Evolutionary conservation across 2,113 vertebrate genomes (phyloP).

Genomic region (Felis chaus): DNA sequence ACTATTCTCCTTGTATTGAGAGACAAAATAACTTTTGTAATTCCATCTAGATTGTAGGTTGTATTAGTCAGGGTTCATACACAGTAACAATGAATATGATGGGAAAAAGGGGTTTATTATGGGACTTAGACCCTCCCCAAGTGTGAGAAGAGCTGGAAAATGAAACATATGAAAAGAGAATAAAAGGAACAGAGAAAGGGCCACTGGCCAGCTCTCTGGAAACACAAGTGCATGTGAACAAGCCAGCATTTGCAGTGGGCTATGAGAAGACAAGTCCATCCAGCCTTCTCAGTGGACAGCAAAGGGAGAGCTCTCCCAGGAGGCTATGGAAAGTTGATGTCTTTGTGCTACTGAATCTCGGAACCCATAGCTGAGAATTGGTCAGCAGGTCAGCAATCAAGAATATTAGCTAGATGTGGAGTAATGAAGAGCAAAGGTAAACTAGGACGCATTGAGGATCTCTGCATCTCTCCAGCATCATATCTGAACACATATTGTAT

Average conservation of each 20-base stretch:
- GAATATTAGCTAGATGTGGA: not conserved
- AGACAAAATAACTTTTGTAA: not conserved
- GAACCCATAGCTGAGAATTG: not conserved
- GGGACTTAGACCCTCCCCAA: not conserved
- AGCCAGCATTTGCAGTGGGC: not conserved
- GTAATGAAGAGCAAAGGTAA: not conserved
- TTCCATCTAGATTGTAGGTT: not conserved
- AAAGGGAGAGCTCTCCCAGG: not conserved
- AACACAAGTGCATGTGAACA: not conserved
- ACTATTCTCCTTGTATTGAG: not conserved
- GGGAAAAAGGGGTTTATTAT: not conserved
- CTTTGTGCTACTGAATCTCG: not conserved
- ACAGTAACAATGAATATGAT: not conserved
- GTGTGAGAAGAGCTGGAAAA: not conserved
- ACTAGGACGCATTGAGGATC: not conserved
- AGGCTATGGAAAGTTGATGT: not conserved
- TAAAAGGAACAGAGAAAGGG: not conserved
- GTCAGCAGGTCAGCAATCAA: not conserved
- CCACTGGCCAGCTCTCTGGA: not conserved
- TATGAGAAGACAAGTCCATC: not conserved
- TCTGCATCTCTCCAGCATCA: not conserved
- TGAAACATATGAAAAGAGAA: not conserved
- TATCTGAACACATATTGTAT: fast-evolving
- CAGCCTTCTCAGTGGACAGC: not conserved
- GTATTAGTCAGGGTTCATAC: not conserved